Base-by-base conservation (phyloP, 2,888 invertebrate genomes). In the Timema cristinae region DNA sequence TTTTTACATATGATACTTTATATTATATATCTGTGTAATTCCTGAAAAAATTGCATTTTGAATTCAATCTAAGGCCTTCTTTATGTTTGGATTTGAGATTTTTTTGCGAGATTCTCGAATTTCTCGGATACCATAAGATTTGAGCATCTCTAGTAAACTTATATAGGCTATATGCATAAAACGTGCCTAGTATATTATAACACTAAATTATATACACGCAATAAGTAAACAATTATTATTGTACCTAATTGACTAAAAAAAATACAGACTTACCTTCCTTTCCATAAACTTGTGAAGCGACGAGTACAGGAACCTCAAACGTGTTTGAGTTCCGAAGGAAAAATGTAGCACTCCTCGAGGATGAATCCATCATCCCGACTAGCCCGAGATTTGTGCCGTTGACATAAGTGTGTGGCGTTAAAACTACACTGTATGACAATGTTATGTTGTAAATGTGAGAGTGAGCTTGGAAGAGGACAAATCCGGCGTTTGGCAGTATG, bases 391-490 rank as follows among this genome's bases (percentile, higher is more conserved):
- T 90, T 1, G 86, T 86, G 0, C 91, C 91, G 13, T 77, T 83
- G 5, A 88, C 81, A 72, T 78, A 80, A 13, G 80, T 81, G n/a
- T 81, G 80, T 0, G 75, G 75, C 13, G 74, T 76, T 49, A 79
- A 75, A 0, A 78, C 79, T 68, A 79, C 80, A 73, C 83, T 80
- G 73, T 84, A 86, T 48, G 87, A 86, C 54, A 91, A 77, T 0
- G 86, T 85, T 0, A 91, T 79, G 79, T 88, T 86, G 72, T 85
- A 80, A 13, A 85, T 76, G 75, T 87, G 86, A 67, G 86, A 85
- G 78, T 92, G 91, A 6, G 85, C 85, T 87, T 91, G 90, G 59
- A 90, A 81, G 72, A 90, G 79, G 16, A 89, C 81, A 78, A 88
- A 91, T 1, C 83, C 82, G 51, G 87, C 79, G 71, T 80, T 80